Evolutionary conservation across 2,888 invertebrate genomes (phyloP), one percentile per base, ranked within the genome.

Genomic region (Drosophila anomelani): DNA sequence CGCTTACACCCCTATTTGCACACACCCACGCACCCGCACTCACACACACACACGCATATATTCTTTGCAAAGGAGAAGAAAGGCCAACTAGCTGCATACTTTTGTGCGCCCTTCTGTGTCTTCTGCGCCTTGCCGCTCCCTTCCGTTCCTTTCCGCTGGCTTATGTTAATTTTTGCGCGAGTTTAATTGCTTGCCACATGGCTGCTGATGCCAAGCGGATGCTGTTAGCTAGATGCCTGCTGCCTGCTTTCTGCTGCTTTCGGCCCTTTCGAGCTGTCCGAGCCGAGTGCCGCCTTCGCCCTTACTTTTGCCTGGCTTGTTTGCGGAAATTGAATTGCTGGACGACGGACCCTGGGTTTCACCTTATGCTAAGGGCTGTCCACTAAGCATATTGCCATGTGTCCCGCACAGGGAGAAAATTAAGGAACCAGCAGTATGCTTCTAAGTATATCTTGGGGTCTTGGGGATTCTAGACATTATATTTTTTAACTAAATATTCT

Each of bases 281-380:
- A 59, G 53, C 63, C 29, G n/a, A 29, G 57, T 36, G 74, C 74
- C 59, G 66, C 63, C 67, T 55, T 73, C 73, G 71, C 76, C 73
- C 41, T 29, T 29, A n/a, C 55, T 75, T 74, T 71, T 75, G 73
- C 81, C 75, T 80, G 78, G 59, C 74, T 75, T 83, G 80, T 83
- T 84, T 81, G 78, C 81, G 84, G 85, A 84, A 84, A 85, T 84
- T 85, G 77, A 84, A 85, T 84, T 80, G 85, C 78, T 81, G 76
- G 70, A 54, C 72, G 51, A 20, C 76, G 51, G 34, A 15, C 20
- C 51, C 51, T 53, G 79, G 70, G 68, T 68, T 77, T 79, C 70
- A 81, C 80, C 82, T 84, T 83, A 80, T 83, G 82, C 77, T 77
- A 70, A 70, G 63, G 59, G 49, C 62, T 74, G 74, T 56, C 75